Percentiles rank a stretch among this genome's conserved stretches.
phyloP scores from a whole-genome alignment of 2,113 vertebrate genomes.

The Neodon shergylaensis region DNA sequence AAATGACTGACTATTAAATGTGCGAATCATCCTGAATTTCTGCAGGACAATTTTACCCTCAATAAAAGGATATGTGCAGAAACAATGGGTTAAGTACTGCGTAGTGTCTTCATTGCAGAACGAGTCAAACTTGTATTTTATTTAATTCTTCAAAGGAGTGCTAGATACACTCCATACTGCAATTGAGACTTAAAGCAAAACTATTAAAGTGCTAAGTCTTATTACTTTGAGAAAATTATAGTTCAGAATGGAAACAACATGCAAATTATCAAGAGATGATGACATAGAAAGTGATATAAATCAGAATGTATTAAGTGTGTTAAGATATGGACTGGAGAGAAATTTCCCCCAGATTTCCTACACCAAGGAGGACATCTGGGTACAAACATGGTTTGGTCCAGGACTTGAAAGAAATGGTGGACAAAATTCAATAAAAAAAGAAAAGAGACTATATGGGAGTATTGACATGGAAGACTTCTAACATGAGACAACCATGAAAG shows the following conservation, averaged over 20 bases:
- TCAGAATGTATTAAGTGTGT: background rate
- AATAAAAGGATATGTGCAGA: background rate
- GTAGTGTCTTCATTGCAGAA: background rate
- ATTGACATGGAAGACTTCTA: background rate
- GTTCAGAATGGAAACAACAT: slow-evolving; percentile 16
- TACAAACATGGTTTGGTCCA: background rate
- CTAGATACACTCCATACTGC: background rate
- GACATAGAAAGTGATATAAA: background rate
- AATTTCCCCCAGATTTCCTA: background rate
- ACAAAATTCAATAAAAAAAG: background rate
- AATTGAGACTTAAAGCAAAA: background rate
- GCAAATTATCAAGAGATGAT: background rate
- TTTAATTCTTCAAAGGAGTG: background rate
- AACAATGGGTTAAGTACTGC: background rate
- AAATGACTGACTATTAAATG: background rate
- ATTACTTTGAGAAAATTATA: background rate
- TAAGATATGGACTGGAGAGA: background rate
- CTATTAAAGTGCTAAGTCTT: background rate
- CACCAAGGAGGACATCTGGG: background rate
- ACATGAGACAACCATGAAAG: background rate
- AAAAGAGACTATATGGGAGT: background rate
- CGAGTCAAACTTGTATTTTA: background rate
- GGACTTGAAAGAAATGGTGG: background rate
- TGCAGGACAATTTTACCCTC: background rate
- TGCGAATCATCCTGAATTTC: background rate